Evolutionary conservation across 2,888 invertebrate species (phyloP), one percentile per base, ranked within the genome.

Genomic region (Epiblema foenella): DNA sequence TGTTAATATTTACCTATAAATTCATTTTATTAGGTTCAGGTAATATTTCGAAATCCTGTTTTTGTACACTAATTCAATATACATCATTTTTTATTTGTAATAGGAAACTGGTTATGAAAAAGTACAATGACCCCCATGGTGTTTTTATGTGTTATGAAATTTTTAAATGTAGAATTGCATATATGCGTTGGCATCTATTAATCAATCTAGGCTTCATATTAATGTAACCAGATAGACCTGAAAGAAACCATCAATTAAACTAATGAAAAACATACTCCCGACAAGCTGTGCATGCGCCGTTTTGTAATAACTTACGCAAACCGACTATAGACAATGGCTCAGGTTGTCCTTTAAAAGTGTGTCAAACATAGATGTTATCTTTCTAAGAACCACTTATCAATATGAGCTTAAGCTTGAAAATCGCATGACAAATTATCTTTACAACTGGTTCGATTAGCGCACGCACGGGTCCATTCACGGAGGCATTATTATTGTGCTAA

Each of bases 281-380:
- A 24, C 29, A 56, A 57, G 65, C 18, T 62, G 46, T 42, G 58
- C 54, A 49, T 20, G 39, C 46, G 18, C 29, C 9, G 52, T 65
- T 58, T 68, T 73, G 73, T 68, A 66, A 66, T 68, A 57, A 68
- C 54, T 73, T 74, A 71, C 66, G 71, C 71, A 74, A 74, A 51
- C 29, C 68, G 60, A 49, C 74, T 77, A 80, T 82, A 88, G 82
- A 90, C 91, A 90, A 91, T 91, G 82, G 89, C 79, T 81, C 77
- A 84, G 82, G 84, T 80, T 89, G 89, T 89, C 90, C 88, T 90
- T 88, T 86, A 81, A 85, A 91, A 86, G 85, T 90, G 79, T 91
- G 91, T 89, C 89, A 88, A 52, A 64, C 39, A 15, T 20, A 54
- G 64, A 64, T 64, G 52, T 4, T 51, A 64, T 64, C 39, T 37